Base-by-base conservation (phyloP, 2,113 vertebrate species). In the Toxotes chatareus region DNA sequence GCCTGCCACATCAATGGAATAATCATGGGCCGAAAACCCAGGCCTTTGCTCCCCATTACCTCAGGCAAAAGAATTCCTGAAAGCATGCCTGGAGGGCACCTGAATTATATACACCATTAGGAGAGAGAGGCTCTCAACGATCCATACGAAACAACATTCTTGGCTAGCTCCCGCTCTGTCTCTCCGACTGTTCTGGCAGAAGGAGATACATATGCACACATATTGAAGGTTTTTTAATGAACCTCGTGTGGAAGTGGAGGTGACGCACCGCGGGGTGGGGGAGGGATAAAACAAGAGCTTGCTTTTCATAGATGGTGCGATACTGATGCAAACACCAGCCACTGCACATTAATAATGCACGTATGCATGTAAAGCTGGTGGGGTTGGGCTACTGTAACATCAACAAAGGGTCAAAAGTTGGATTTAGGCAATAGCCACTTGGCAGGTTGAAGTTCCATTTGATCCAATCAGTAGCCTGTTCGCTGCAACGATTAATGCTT, bases 91-190 rank as follows among this genome's bases (percentile, higher is more conserved):
- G 95, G 93, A 95, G 97, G 98, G 97, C 97, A 99, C 96, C 97
- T 99, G 97, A 98, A 98, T 99, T 98, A 99, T 99, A 98, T 93
- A 97, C 97, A 95, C 97, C 97, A 99, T 99, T 98, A 99, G 97
- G 96, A 96, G 96, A 95, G 95, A 85, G 95, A 95, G 96, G 94
- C 96, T 96, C 96, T 95, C 96, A 96, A 94, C 95, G 95, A 97
- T 97, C 96, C 96, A 95, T 96, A 96, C 96, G 95, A 96, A 98
- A 97, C 96, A 96, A 95, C 88, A 87, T 71, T 78, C 80, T 82
- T 68, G 82, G 86, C 88, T 79, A 56, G 80, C 86, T 79, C 96
- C 96, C 96, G 89, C 95, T 96, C 96, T 94, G 92, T 53, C 83
- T 61, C 76, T 47, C 68, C 47, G 38, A 83, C 86, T 88, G 82